Evolutionary conservation across 37 sponge, comb jelly and placozoan species (phyloP).

Genomic region (Corticium candelabrum): DNA sequence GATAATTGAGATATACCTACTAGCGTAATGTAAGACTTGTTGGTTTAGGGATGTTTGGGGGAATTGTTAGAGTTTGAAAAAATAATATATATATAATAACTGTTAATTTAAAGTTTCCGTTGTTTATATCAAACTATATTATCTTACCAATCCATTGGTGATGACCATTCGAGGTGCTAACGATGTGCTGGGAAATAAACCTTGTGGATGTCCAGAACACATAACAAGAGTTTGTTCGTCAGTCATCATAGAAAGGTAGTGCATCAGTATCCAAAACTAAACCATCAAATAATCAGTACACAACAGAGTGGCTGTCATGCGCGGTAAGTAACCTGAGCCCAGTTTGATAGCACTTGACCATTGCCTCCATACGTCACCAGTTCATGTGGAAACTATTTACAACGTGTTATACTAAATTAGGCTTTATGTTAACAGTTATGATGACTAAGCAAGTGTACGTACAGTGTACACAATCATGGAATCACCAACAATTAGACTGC

Average conservation of each 20-base stretch:
- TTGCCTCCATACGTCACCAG: constrained; percentile 98
- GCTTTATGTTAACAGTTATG: too few relatives aligned
- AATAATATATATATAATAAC: too few relatives aligned
- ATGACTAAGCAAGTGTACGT: too few relatives aligned
- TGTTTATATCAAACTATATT: too few relatives aligned
- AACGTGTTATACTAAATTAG: too few relatives aligned
- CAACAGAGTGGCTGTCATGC: neutral
- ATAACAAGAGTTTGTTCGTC: constrained; percentile 93
- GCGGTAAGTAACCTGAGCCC: constrained; percentile 61
- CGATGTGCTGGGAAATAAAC: constrained; percentile 79
- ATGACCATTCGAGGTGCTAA: constrained; percentile 83
- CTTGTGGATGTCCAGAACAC: constrained; percentile 96
- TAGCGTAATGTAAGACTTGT: too few relatives aligned
- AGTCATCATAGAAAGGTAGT: constrained; percentile 79
- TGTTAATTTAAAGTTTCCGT: too few relatives aligned
- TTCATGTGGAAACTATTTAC: constrained; percentile 75
- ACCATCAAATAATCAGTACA: neutral
- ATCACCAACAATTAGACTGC: too few relatives aligned
- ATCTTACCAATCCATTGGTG: constrained; percentile 91
- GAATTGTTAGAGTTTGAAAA: too few relatives aligned
- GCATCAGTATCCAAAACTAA: constrained; percentile 84
- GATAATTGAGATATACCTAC: too few relatives aligned
- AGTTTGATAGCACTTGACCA: constrained; percentile 97
- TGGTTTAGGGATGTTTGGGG: too few relatives aligned
- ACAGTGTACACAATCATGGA: too few relatives aligned